Evolutionary conservation across 1,140 invertebrate genomes (phyloP).

Genomic region (Rhagoletis pomonella): DNA sequence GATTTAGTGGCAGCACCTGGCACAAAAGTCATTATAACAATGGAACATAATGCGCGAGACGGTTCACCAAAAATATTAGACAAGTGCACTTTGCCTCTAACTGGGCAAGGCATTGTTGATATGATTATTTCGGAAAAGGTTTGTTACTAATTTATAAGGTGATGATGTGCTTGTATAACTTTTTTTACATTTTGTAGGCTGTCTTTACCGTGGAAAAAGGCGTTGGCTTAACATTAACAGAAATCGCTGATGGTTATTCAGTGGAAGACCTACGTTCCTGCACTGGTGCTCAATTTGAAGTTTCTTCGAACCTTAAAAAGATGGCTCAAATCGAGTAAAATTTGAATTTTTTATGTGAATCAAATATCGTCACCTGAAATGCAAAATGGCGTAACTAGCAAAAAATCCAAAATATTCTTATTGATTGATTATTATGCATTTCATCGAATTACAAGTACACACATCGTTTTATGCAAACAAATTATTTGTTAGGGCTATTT

Average conservation of each 20-base stretch:
- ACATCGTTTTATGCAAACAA: too few relatives aligned
- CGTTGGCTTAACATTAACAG: conserved; percentile 86
- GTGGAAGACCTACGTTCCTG: conserved; percentile 88
- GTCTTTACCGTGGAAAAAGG: conserved; percentile 94
- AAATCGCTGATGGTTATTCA: conserved; percentile 89
- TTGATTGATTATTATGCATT: too few relatives aligned
- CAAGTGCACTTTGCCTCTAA: conserved; percentile 93
- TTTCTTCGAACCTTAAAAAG: conserved; percentile 82
- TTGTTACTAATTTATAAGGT: neutral
- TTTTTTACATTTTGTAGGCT: conserved; percentile 73
- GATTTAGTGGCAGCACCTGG: conserved; percentile 92
- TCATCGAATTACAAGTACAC: too few relatives aligned
- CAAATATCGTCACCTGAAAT: too few relatives aligned
- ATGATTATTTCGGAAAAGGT: conserved; percentile 98
- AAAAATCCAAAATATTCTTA: too few relatives aligned
- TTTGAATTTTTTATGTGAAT: neutral
- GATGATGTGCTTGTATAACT: too few relatives aligned
- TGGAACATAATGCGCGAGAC: conserved; percentile 97
- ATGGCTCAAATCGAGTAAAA: conserved; percentile 76
- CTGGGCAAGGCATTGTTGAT: conserved; percentile 94
- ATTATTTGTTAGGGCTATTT: too few relatives aligned
- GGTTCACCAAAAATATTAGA: conserved; percentile 95
- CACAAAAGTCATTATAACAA: conserved; percentile 97
- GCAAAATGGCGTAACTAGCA: too few relatives aligned
- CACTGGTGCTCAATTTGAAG: conserved; percentile 91